These are phyloP conservation scores for Platalea minor DNA, from an alignment of 2,797 vertebrate genomes.

Conservation along the genomic window DNA sequence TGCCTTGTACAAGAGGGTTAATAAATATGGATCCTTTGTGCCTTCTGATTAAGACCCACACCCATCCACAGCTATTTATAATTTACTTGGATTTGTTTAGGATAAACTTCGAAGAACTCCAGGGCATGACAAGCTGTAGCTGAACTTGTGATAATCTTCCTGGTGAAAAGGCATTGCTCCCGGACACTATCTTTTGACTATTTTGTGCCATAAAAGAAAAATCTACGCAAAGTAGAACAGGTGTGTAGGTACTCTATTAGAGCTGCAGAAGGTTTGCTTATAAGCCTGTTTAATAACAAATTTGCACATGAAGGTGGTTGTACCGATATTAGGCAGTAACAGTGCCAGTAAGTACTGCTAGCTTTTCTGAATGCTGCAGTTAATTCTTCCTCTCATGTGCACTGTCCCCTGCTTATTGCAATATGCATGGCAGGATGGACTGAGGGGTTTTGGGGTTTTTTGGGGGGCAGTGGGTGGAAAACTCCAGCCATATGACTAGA, in stretches of 20 bases:
- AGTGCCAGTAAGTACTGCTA: background rate
- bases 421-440: background rate
- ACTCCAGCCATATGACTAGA: background rate
- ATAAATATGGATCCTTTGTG: background rate
- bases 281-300: background rate
- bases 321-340: rapidly evolving
- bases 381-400: background rate
- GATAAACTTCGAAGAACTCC: background rate
- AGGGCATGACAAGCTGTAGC: background rate
- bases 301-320: background rate
- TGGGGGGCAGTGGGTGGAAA: background rate
- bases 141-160: background rate
- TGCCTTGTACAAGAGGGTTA: background rate
- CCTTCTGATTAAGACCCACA: background rate
- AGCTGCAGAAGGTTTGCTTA: background rate
- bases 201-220: background rate
- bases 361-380: background rate
- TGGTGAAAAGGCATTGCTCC: background rate
- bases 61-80: background rate
- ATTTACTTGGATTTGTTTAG: background rate
- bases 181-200: background rate
- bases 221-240: background rate
- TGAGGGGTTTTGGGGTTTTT: rapidly evolving
- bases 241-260: background rate
- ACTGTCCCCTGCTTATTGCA: background rate